These are phyloP conservation scores for Lymantria dispar DNA, from an alignment of 2,888 invertebrate genomes.

Conservation along the genomic window DNA sequence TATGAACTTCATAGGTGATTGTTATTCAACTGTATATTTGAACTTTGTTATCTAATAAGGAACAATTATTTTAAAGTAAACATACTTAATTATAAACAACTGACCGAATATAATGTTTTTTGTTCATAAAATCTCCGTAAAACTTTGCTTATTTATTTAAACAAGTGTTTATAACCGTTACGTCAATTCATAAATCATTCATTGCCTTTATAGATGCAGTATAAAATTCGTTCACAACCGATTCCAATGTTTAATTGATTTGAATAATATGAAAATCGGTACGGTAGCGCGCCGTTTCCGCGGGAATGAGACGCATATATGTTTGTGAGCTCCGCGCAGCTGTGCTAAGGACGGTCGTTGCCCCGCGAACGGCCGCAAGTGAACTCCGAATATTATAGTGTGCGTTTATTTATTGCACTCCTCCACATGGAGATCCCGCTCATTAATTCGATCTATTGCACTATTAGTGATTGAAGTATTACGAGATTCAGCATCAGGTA, in stretches of 20 bases:
- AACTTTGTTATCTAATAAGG: too few species aligned
- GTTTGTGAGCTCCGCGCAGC: conserved; percentile 63
- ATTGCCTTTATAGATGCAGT: conserved; percentile 23
- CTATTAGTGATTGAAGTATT: conserved; percentile 28
- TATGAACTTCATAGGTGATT: too few species aligned
- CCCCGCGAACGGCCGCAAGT: conserved; percentile 74
- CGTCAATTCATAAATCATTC: conserved; percentile 20
- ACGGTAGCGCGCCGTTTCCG: conserved; percentile 54
- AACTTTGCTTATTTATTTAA: neutral
- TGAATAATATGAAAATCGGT: conserved; percentile 42
- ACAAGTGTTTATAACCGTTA: conserved; percentile 12
- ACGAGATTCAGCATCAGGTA: conserved; percentile 29
- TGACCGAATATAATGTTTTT: neutral
- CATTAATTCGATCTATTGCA: conserved; percentile 38
- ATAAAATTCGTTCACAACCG: conserved; percentile 29
- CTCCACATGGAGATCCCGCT: conserved; percentile 34
- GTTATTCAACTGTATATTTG: too few species aligned
- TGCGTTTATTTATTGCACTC: conserved; percentile 56
- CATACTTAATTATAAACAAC: too few species aligned
- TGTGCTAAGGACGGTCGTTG: conserved; percentile 82
- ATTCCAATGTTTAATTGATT: conserved; percentile 38
- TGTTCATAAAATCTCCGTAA: neutral
- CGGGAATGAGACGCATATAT: conserved; percentile 58
- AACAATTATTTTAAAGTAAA: too few species aligned
- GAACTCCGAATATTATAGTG: conserved; percentile 77